Evolutionary conservation across 2,797 vertebrate species (phyloP), one percentile per base, ranked within the genome.

Genomic region (Galaxias olidus): DNA sequence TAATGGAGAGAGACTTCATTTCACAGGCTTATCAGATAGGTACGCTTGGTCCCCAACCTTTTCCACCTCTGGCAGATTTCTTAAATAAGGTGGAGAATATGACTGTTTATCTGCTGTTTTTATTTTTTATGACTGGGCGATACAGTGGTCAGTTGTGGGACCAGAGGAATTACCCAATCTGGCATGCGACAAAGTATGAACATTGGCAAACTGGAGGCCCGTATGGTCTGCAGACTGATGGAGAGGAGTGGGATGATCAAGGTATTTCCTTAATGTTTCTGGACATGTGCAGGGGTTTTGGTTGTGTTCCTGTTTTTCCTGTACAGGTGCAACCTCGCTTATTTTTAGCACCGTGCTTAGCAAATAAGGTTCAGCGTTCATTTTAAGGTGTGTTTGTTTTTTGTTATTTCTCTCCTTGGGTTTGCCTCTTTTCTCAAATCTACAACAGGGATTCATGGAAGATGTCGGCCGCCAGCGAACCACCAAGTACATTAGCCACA

Each of bases 381-480:
- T n/a, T 30, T 30, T 30, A 30, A 30, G 30, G 6, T 3, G 30
- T 30, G 2, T 30, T 30, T 30, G 2, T 30, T 30, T 3, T 30
- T 30, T n/a, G n/a, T n/a, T 30, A 30, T 30, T 30, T 30, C 2
- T 30, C 3, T 30, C 30, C 30, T 3, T 6, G 3, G 2, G 30
- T 30, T 30, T 30, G 30, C 30, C 30, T 30, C 30, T 30, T 30
- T 30, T 30, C 30, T 58, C 56, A 3, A 6, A 6, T 17, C 51
- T 76, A 30, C 30, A 42, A 3, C 82, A 99, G 98, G 96, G 96
- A 0, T 97, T 99, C 80, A 96, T 99, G 96, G 96, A 93, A 72
- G 98, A 99, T 4, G 94, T 94, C 80, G 98, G 98, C 30, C 93
- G 98, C 1, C 98, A 99, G 82, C 92, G 98, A 67, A 98, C 94